A percentile compares a stretch with the other conserved stretches of the same genome.
phyloP scores from a whole-genome alignment of 2,888 invertebrate species.

The Epirrhoe alternata region DNA sequence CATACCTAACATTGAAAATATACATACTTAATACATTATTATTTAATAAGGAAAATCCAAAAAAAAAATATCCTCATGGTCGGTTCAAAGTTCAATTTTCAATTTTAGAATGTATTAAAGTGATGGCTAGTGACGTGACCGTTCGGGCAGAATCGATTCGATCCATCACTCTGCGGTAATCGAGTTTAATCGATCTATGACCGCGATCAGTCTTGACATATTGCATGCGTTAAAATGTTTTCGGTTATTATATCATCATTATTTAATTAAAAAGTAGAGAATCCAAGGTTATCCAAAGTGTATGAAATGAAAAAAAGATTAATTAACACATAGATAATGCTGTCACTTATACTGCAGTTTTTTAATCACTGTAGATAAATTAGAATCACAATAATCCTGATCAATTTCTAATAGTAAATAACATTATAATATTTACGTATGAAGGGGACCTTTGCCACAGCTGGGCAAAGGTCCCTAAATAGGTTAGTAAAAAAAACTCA shows the following conservation, averaged over 20 bases:
- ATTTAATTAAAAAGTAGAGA: neutral
- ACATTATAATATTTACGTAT: too few relatives aligned
- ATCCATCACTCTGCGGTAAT: conserved; percentile 46
- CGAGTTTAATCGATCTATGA: conserved; percentile 40
- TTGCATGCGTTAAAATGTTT: neutral
- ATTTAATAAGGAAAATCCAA: too few relatives aligned
- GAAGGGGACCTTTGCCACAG: too few relatives aligned
- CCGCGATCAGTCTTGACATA: conserved; percentile 43
- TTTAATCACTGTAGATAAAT: too few relatives aligned
- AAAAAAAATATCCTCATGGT: too few relatives aligned
- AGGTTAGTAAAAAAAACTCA: neutral
- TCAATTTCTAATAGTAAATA: too few relatives aligned
- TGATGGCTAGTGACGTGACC: conserved; percentile 25
- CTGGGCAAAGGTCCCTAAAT: too few relatives aligned
- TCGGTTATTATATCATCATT: neutral
- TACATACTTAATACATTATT: too few relatives aligned
- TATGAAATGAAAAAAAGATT: neutral
- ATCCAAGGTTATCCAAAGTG: neutral
- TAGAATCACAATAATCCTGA: too few relatives aligned
- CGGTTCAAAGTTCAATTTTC: neutral
- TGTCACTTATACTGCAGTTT: too few relatives aligned
- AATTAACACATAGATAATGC: neutral
- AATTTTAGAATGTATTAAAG: neutral
- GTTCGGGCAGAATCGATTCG: conserved; percentile 47
- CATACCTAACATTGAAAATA: too few relatives aligned